Conservation (phyloP, 2,888 invertebrate genomes). For the Meteorus cinctellus region DNA sequence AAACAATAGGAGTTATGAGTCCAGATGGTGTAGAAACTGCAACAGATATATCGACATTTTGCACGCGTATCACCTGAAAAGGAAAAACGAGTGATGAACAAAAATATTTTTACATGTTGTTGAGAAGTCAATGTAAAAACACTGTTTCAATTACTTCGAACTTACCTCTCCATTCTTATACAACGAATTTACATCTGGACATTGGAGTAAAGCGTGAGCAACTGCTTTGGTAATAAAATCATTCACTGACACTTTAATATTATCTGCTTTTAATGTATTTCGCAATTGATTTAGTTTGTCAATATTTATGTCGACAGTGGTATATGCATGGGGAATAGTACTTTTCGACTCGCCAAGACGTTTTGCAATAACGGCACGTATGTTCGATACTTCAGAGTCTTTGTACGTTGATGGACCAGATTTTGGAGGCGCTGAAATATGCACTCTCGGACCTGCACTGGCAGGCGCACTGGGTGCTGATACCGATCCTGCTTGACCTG, state of each 20-base stretch:
- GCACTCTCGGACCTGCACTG: slow-evolving; percentile 19
- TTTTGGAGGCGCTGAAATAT: slow-evolving; percentile 49
- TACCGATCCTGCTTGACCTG: slow-evolving; percentile 48
- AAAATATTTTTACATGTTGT: slow-evolving; percentile 9
- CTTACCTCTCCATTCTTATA: slow-evolving; percentile 74
- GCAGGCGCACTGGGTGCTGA: slow-evolving; percentile 34
- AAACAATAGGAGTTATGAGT: slow-evolving; percentile 80
- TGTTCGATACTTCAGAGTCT: slow-evolving; percentile 77
- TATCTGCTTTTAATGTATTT: slow-evolving; percentile 74
- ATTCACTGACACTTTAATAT: slow-evolving; percentile 78
- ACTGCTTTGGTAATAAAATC: slow-evolving; percentile 81
- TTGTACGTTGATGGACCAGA: slow-evolving; percentile 69
- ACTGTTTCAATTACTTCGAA: slow-evolving; percentile 12
- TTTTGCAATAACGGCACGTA: slow-evolving; percentile 79
- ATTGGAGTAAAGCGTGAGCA: slow-evolving; percentile 76
- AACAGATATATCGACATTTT: slow-evolving; percentile 77
- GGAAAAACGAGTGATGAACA: slow-evolving; percentile 14
- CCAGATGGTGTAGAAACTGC: slow-evolving; percentile 81
- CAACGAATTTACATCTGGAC: slow-evolving; percentile 74
- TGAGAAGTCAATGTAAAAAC: slow-evolving; percentile 13
- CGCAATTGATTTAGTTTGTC: slow-evolving; percentile 75
- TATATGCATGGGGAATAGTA: slow-evolving; percentile 80
- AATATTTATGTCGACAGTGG: slow-evolving; percentile 76
- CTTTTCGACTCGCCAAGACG: slow-evolving; percentile 80
- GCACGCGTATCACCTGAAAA: slow-evolving; percentile 66